Evolutionary conservation across 2,113 vertebrate species (phyloP).

Genomic region (Okapia johnstoni): DNA sequence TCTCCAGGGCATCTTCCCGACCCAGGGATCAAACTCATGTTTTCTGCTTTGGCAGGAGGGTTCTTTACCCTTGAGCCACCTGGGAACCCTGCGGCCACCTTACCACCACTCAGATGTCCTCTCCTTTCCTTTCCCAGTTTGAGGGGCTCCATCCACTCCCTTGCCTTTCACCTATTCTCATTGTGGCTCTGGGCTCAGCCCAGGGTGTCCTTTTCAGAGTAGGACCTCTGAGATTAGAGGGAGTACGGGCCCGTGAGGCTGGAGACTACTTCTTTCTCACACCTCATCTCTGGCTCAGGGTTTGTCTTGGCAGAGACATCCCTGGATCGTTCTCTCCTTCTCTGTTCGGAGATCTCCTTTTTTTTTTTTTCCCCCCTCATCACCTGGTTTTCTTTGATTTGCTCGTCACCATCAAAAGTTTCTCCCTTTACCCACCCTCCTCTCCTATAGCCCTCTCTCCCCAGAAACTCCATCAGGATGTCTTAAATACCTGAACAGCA

Average conservation of each 20-base stretch:
- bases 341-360: background rate
- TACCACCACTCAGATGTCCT: background rate
- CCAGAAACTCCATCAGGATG: background rate
- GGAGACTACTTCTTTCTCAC: background rate
- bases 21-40: background rate
- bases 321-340: background rate
- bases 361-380: background rate
- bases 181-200: background rate
- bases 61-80: background rate
- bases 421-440: background rate
- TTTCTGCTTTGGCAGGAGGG: background rate
- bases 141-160: background rate
- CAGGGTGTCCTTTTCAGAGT: background rate
- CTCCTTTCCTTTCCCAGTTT: too few species aligned
- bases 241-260: background rate
- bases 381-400: background rate
- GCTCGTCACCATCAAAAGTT: background rate
- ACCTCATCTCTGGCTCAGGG: background rate
- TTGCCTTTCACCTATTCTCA: background rate
- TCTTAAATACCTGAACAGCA: background rate
- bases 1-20: background rate
- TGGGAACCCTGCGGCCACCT: background rate
- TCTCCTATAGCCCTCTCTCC: background rate
- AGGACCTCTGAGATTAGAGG: background rate
- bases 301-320: background rate